These are phyloP conservation scores for Sporophila hypoxantha DNA, from an alignment of 2,113 vertebrate species.

Conservation along the genomic window DNA sequence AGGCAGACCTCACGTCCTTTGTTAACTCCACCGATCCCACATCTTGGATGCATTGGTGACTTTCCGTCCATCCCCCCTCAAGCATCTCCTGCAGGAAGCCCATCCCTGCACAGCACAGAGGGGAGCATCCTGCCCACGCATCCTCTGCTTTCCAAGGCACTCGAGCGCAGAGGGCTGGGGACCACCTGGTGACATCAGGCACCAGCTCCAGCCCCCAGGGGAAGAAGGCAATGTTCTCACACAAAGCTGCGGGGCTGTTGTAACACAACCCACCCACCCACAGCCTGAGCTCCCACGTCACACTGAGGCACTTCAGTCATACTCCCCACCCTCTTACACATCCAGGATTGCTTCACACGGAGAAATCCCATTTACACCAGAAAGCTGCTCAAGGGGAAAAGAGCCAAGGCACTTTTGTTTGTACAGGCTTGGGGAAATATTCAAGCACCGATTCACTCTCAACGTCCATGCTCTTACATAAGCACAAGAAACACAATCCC, in stretches of 20 bases:
- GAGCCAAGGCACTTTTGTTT: conserved; percentile 48
- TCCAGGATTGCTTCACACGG: conserved; percentile 17
- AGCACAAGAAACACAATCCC: conserved; percentile 40
- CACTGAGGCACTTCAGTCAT: background rate
- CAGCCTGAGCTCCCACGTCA: background rate
- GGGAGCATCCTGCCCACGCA: background rate
- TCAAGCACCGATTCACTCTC: background rate
- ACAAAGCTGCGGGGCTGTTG: background rate
- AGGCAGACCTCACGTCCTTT: background rate
- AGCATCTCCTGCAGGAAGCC: background rate
- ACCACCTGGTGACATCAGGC: background rate
- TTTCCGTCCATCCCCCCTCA: background rate
- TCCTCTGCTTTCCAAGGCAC: background rate
- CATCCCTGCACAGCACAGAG: background rate
- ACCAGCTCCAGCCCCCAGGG: background rate
- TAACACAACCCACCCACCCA: conserved; percentile 27
- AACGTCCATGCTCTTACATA: conserved; percentile 11
- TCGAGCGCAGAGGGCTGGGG: background rate
- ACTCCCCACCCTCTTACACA: conserved; percentile 54
- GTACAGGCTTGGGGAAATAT: conserved; percentile 28
- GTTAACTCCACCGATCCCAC: background rate
- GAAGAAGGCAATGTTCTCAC: background rate
- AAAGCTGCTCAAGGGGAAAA: background rate
- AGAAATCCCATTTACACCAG: conserved; percentile 19
- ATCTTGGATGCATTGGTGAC: background rate